A percentile compares a stretch with the other conserved stretches of the same genome.
These are phyloP conservation scores for Pluvialis apricaria DNA, from an alignment of 2,113 vertebrate species.

Conservation along the genomic window DNA sequence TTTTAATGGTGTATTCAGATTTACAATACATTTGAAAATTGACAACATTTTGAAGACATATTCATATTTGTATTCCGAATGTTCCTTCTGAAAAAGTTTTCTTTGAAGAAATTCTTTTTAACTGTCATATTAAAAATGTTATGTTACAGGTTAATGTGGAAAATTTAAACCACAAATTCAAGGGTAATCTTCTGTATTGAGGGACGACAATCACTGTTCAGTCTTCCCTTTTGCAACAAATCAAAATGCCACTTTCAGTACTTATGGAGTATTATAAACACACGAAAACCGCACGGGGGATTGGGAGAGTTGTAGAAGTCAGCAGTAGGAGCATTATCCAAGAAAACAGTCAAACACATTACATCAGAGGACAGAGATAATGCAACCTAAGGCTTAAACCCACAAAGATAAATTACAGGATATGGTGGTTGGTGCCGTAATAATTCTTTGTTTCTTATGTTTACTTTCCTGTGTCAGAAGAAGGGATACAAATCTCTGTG, in stretches of 20 bases:
- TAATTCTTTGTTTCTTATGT: neutral
- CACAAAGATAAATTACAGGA: neutral
- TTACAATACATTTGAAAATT: neutral
- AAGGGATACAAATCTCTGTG: neutral
- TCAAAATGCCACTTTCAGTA: neutral
- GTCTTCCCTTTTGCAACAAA: neutral
- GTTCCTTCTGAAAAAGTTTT: neutral
- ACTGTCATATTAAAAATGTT: slow-evolving; percentile 16
- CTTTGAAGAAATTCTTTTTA: slow-evolving; percentile 34
- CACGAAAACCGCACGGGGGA: neutral
- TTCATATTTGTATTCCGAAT: neutral
- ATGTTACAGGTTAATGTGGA: neutral
- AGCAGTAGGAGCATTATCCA: neutral
- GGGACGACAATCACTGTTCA: neutral
- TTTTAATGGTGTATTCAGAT: neutral
- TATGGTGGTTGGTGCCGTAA: neutral
- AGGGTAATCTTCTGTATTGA: neutral
- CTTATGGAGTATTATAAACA: neutral
- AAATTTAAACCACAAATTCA: slow-evolving; percentile 49
- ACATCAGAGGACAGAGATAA: neutral
- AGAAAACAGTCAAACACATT: neutral
- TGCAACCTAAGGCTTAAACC: neutral
- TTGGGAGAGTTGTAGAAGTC: slow-evolving; percentile 11
- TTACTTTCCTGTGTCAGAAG: neutral
- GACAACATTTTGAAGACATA: neutral